A percentile compares a stretch with the other conserved stretches of the same genome.
These are phyloP conservation scores for Tiliqua scincoides DNA, from an alignment of 2,113 vertebrate species.

Conservation along the genomic window DNA sequence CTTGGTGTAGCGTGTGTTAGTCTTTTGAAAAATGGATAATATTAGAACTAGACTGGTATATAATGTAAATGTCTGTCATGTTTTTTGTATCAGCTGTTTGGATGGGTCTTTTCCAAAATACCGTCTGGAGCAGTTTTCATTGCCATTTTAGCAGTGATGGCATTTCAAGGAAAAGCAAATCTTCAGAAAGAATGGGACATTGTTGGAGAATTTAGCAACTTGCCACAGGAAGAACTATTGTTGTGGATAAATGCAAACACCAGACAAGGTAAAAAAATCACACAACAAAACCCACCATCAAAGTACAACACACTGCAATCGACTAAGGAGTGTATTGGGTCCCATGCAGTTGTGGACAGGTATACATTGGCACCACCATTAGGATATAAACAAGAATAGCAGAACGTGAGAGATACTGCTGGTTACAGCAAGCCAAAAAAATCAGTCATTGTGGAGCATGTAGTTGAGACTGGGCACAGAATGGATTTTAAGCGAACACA, in stretches of 20 bases:
- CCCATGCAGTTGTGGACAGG: no score
- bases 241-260: constrained; percentile 94
- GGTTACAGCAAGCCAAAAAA: no score
- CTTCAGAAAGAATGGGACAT: constrained; percentile 92
- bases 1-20: background rate
- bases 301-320: no score
- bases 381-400: no score
- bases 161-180: constrained; percentile 89
- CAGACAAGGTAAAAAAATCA: constrained; percentile 76
- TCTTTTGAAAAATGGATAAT: background rate
- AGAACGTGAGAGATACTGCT: no score
- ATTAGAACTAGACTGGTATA: constrained; percentile 8
- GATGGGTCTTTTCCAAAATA: constrained; percentile 86
- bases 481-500: no score
- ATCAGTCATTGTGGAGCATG: no score
- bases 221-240: constrained; percentile 95
- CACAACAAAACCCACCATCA: no score
- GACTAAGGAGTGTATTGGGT: no score
- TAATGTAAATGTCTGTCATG: constrained; percentile 30
- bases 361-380: no score
- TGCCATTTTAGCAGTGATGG: constrained; percentile 88
- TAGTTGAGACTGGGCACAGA: no score
- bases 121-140: constrained; percentile 84
- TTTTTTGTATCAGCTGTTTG: constrained; percentile 85
- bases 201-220: constrained; percentile 96